phyloP scores from a whole-genome alignment of 2,888 invertebrate genomes.

The Dysmachus trigonus region DNA sequence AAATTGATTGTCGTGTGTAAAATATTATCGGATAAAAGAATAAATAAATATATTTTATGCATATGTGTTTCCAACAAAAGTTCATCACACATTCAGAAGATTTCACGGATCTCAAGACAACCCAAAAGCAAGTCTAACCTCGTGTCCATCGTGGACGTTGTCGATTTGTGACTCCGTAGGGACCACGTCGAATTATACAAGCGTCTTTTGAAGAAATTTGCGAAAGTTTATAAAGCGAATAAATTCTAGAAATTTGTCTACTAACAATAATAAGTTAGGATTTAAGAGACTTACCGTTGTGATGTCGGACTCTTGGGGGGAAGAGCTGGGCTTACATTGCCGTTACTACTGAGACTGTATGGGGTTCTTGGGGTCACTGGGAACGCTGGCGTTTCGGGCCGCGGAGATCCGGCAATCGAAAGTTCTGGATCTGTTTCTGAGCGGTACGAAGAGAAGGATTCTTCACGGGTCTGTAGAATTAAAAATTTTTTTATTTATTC shows the following conservation, averaged over 20 bases:
- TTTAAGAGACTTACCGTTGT: constrained; percentile 65
- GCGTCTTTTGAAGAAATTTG: constrained; percentile 49
- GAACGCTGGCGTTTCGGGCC: constrained; percentile 92
- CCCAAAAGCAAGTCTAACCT: constrained; percentile 53
- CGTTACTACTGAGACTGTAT: constrained; percentile 70
- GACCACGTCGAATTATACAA: constrained; percentile 55
- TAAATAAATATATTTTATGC: background rate
- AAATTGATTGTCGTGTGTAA: background rate
- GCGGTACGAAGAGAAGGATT: constrained; percentile 75
- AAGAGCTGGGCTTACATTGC: constrained; percentile 75
- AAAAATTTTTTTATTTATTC: background rate
- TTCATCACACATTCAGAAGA: background rate
- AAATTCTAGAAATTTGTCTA: background rate
- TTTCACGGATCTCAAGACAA: background rate
- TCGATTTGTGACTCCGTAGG: constrained; percentile 54
- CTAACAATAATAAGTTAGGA: background rate
- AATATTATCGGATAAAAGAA: background rate
- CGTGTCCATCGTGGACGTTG: constrained; percentile 54
- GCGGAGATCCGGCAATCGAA: constrained; percentile 68
- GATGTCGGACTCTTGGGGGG: constrained; percentile 85
- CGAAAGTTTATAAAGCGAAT: background rate
- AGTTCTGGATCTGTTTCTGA: constrained; percentile 68
- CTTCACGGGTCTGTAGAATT: constrained; percentile 68
- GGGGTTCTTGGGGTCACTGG: constrained; percentile 92
- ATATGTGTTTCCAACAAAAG: background rate